Evolutionary conservation across 2,797 vertebrate genomes (phyloP).

Genomic region (Hemitrygon akajei): DNA sequence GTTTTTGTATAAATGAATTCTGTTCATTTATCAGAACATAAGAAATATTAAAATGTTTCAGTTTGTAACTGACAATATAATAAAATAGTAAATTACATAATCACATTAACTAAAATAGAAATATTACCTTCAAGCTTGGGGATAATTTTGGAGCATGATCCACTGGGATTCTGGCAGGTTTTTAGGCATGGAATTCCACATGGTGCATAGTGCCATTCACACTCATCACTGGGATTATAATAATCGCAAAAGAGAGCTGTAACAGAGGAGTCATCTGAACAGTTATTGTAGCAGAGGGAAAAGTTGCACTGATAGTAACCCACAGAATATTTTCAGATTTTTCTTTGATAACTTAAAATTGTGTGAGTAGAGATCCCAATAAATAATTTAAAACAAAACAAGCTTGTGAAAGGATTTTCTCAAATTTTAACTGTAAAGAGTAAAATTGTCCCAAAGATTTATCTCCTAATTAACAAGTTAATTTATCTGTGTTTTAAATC

Average conservation of each 20-base stretch:
- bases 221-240: constrained; percentile 56
- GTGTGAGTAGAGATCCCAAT: neutral
- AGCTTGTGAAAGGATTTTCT: neutral
- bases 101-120: neutral
- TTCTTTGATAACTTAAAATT: neutral
- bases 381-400: neutral
- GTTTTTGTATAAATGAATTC: neutral
- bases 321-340: neutral
- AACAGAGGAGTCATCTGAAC: constrained; percentile 16
- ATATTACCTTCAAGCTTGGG: constrained; percentile 63
- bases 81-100: neutral
- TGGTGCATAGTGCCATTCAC: constrained; percentile 63
- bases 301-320: no score
- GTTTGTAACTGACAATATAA: neutral
- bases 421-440: neutral
- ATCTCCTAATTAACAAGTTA: neutral
- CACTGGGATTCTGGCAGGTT: constrained; percentile 58
- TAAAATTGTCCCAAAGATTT: neutral
- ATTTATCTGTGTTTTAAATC: neutral
- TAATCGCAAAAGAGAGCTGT: constrained; percentile 67
- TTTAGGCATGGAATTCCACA: constrained; percentile 62
- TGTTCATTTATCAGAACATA: neutral
- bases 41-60: neutral
- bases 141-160: constrained; percentile 50
- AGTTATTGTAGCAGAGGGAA: no score